Evolutionary conservation across 2,113 vertebrate species (phyloP), one percentile per base, ranked within the genome.

Genomic region (Podarcis raffonei): DNA sequence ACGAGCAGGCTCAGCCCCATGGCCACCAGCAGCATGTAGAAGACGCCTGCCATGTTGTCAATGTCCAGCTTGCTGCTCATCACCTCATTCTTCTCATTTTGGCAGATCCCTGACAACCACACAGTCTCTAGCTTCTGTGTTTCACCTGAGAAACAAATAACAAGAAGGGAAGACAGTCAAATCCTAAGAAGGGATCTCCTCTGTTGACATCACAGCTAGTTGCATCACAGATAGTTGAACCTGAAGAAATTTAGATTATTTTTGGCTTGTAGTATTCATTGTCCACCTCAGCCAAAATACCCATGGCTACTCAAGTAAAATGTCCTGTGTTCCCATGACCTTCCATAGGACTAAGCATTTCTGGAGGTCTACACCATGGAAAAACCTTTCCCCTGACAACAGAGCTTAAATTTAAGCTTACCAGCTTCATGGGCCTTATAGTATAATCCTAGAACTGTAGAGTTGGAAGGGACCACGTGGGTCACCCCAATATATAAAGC

Each of bases 61-160:
- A 99, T 99, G 95, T 99, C 99, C 94, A 99, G 95, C 94, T 99
- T 99, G 89, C 98, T 99, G 97, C 99, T 99, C 98, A 99, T 99
- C 84, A 98, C 99, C 94, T 99, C 99, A 0, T 99, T 99, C 97
- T 99, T 99, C 96, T 99, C 99, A 0, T 99, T 99, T 20, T 99
- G 98, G 92, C 99, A 99, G 96, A 99, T 99, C 1, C 99, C 99
- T 0, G 99, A 99, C 59, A 99, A 97, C 99, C 99, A 99, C 85
- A 99, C 98, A 0, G 98, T 99, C 97, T 99, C 98, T 92, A 99
- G 97, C 92, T 99, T 99, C 95, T 99, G 98, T 0, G 98, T 99
- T 90, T 99, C 99, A 11, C 98, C 99, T 99, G 95, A 15, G 32
- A 37, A 48, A 12, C 39, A 0, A 3, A 30, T 18, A 86, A 39